phyloP scores from a whole-genome alignment of 2,797 vertebrate species.

The Antrozous pallidus region DNA sequence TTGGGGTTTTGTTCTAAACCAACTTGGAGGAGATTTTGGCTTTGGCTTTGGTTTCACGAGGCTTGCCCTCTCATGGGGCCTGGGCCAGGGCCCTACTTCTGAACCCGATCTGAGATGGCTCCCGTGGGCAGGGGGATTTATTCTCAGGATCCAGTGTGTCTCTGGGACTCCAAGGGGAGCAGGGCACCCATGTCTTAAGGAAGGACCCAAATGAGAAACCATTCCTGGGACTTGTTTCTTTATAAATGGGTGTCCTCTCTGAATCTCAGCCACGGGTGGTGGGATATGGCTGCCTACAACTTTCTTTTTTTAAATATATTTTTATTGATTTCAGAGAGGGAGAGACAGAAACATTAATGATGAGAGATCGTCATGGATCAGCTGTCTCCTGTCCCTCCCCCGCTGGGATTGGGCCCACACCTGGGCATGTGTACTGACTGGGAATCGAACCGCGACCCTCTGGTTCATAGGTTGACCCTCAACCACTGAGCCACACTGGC shows the following conservation, averaged over 20 bases:
- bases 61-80: not conserved
- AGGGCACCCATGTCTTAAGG: not conserved
- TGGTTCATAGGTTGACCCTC: no score
- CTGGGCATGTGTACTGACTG: no score
- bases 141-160: not conserved
- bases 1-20: fast-evolving
- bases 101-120: not conserved
- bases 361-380: no score
- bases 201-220: not conserved
- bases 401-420: no score
- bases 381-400: no score
- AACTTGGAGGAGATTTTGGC: not conserved
- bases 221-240: not conserved
- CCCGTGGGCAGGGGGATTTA: not conserved
- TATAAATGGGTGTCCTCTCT: not conserved
- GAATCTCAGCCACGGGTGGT: not conserved
- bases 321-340: no score
- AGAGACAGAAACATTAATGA: no score
- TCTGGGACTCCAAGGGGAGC: not conserved
- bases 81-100: not conserved
- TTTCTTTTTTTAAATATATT: no score
- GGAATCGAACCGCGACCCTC: no score
- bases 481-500: no score
- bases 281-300: not conserved
- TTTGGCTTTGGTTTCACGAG: not conserved